Evolutionary conservation across 2,113 vertebrate species (phyloP).

Genomic region (Pachycephala philippinensis): DNA sequence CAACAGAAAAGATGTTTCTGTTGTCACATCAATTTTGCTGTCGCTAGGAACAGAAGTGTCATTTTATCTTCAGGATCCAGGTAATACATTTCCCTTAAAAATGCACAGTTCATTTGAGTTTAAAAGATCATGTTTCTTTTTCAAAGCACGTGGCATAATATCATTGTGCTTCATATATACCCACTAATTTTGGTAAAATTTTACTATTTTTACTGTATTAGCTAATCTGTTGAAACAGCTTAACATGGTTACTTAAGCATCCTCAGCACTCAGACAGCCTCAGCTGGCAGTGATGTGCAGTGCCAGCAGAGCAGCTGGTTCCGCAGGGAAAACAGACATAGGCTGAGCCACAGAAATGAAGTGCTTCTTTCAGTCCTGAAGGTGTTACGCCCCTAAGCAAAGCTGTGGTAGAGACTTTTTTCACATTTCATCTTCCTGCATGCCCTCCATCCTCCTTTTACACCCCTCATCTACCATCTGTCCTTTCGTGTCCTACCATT

Average conservation of each 20-base stretch:
- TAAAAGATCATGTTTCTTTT: neutral
- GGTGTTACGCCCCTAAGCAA: neutral
- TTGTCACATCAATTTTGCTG: neutral
- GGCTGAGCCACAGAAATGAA: neutral
- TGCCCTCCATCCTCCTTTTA: neutral
- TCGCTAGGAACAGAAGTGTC: neutral
- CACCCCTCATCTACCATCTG: neutral
- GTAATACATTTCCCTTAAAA: neutral
- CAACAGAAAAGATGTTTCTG: neutral
- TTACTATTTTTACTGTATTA: conserved; percentile 1
- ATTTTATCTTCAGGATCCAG: neutral
- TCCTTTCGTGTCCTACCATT: neutral
- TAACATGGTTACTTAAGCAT: neutral
- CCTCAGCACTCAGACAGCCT: neutral
- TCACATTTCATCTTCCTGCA: neutral
- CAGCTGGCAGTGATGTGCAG: neutral
- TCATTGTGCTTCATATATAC: neutral
- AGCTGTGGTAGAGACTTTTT: neutral
- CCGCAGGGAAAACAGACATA: neutral
- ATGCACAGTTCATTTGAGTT: neutral
- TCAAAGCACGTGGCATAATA: fast-evolving
- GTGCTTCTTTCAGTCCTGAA: neutral
- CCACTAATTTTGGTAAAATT: neutral
- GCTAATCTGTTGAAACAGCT: conserved; percentile 10
- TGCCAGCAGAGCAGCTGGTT: conserved; percentile 37